These are phyloP conservation scores for Lepidurus apus DNA, from an alignment of 1,140 invertebrate species.

Conservation along the genomic window DNA sequence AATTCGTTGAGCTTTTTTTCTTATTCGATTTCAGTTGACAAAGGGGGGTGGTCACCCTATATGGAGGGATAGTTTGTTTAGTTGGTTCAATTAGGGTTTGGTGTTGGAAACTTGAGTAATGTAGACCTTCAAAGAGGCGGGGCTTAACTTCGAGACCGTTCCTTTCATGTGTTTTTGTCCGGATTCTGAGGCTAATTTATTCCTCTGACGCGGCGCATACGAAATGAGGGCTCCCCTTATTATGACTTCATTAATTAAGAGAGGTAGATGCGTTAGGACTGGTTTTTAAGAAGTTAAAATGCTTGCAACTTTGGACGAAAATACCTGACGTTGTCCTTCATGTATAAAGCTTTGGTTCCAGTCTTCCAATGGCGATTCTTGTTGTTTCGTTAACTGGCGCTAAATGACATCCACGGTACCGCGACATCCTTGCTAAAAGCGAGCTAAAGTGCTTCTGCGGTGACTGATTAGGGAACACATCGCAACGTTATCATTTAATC, in stretches of 20 bases:
- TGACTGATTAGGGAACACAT: not conserved
- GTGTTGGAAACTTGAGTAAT: not conserved
- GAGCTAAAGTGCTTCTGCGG: not conserved
- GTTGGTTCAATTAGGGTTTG: not conserved
- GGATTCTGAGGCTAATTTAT: not conserved
- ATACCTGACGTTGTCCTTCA: not conserved
- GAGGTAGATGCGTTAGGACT: not conserved
- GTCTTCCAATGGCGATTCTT: not conserved
- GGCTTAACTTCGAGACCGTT: not conserved
- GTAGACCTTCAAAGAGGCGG: not conserved
- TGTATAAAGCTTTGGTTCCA: not conserved
- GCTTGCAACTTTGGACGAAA: not conserved
- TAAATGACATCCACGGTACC: not conserved
- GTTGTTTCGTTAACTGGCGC: not conserved
- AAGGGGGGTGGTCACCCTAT: not conserved
- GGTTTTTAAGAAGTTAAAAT: not conserved
- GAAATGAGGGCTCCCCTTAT: not conserved
- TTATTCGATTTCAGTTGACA: not conserved
- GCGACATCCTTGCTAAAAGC: not conserved
- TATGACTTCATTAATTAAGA: constrained; percentile 11
- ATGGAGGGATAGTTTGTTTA: not conserved
- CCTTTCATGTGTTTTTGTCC: not conserved
- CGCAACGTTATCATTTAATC: not conserved
- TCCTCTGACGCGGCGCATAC: not conserved
- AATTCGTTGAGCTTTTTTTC: not conserved